Percentiles rank a stretch among this genome's conserved stretches.
Conservation (phyloP, 2,113 vertebrate genomes). For the Propithecus coquereli region DNA sequence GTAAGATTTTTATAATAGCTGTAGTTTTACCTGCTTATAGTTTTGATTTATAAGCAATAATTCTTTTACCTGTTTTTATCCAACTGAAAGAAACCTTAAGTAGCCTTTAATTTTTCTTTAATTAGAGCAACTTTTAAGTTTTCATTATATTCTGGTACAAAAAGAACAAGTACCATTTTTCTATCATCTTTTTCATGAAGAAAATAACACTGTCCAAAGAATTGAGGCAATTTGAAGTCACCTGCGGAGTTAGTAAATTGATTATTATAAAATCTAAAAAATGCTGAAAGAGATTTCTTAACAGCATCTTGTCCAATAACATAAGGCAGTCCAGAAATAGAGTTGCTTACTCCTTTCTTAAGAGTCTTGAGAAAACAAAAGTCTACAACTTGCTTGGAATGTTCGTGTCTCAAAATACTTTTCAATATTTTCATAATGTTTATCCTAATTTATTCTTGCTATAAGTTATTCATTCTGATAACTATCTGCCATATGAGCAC, state of each 20-base stretch:
- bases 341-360: neutral
- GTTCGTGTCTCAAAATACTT: neutral
- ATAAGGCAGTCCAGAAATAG: neutral
- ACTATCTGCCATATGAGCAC: neutral
- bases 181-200: neutral
- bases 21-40: neutral
- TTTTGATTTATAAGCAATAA: neutral
- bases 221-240: neutral
- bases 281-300: neutral
- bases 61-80: neutral
- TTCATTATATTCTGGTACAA: neutral
- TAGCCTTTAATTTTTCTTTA: neutral
- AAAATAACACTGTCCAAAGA: neutral
- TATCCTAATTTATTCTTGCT: slow-evolving; percentile 6
- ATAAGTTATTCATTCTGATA: neutral
- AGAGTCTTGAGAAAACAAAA: neutral
- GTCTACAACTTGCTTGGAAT: neutral
- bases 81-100: neutral
- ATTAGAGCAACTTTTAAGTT: neutral
- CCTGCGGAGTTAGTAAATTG: neutral
- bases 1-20: neutral
- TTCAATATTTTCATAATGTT: neutral
- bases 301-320: neutral
- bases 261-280: slow-evolving; percentile 19
- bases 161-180: neutral